These are phyloP conservation scores for Andrena trimmerana DNA, from an alignment of 2,888 invertebrate genomes.

Conservation along the genomic window DNA sequence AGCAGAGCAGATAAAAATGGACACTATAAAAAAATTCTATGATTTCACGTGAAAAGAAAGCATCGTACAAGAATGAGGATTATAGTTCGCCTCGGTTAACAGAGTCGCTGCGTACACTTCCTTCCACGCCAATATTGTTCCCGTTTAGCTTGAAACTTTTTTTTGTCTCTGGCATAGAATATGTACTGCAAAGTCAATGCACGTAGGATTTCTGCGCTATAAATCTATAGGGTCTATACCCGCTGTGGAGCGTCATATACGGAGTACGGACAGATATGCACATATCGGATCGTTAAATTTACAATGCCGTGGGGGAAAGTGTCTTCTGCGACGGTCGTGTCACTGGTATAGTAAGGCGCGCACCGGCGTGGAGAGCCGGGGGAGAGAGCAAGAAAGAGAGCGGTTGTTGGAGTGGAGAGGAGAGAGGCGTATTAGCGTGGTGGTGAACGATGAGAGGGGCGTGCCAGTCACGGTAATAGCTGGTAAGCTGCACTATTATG, in stretches of 20 bases:
- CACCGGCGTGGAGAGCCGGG: slow-evolving; percentile 6
- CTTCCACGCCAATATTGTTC: too few species aligned
- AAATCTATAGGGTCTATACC: too few species aligned
- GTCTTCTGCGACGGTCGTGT: slow-evolving; percentile 39
- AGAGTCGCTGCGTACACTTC: too few species aligned
- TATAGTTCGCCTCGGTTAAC: too few species aligned
- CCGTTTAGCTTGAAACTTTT: too few species aligned
- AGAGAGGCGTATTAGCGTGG: slow-evolving; percentile 63
- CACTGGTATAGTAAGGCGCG: slow-evolving; percentile 37
- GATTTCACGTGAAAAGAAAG: too few species aligned
- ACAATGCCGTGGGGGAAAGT: slow-evolving; percentile 17
- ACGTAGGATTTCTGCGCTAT: too few species aligned
- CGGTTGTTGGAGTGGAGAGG: slow-evolving; percentile 12
- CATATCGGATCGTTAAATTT: slow-evolving; percentile 36
- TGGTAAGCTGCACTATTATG: slow-evolving; percentile 79
- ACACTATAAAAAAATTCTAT: too few species aligned
- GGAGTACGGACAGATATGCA: not conserved
- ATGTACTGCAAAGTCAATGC: too few species aligned
- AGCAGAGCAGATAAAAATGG: too few species aligned
- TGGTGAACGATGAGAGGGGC: slow-evolving; percentile 80
- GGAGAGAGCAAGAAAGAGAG: slow-evolving; percentile 17
- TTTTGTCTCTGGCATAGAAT: too few species aligned
- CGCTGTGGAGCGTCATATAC: not conserved
- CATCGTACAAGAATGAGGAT: too few species aligned
- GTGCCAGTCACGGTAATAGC: slow-evolving; percentile 70